Evolutionary conservation across 1,140 invertebrate genomes (phyloP), one percentile per base, ranked within the genome.

Genomic region (Listronotus oregonensis): DNA sequence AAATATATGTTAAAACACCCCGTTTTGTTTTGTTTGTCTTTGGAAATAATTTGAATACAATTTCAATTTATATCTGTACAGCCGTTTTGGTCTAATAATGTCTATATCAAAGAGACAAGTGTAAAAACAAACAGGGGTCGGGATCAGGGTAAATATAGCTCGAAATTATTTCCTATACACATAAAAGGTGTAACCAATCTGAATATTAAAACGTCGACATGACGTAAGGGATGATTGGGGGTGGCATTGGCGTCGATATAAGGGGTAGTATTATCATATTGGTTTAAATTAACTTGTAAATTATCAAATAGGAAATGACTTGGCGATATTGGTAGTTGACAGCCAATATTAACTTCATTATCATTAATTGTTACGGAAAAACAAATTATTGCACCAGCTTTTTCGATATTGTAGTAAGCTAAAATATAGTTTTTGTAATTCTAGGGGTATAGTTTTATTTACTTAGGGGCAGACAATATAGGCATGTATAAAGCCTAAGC

Each of bases 171-270:
- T 78, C 74, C 74, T 75, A 69, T 73, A 78, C 77, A 74, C 64
- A 77, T 78, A 77, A 78, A 78, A 78, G 77, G 77, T 78, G 77
- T 78, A 78, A 78, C 77, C 77, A 78, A 78, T 78, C 75, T 78
- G 75, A 78, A 77, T 78, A 78, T 78, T 78, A 76, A 77, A 77
- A 76, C 71, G 54, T 32, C 27, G 55, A 55, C 67, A 64, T 59
- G 64, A 40, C 64, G 40, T 56, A 40, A 51, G 51, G 64, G 57
- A 54, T 56, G 58, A 50, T 31, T 17, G 57, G 51, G 64, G 57
- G 57, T 46, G 57, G 58, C 57, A 14, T 12, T 10, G 37, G 47
- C 34, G 55, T 64, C 37, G n/a, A 11, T 15, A 39, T 15, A n/a
- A n/a, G 42, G 44, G 46, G 40, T 31, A 12, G n/a, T 17, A 14